Conservation (phyloP, 1,140 invertebrate genomes). For the Drosophila rufa region DNA sequence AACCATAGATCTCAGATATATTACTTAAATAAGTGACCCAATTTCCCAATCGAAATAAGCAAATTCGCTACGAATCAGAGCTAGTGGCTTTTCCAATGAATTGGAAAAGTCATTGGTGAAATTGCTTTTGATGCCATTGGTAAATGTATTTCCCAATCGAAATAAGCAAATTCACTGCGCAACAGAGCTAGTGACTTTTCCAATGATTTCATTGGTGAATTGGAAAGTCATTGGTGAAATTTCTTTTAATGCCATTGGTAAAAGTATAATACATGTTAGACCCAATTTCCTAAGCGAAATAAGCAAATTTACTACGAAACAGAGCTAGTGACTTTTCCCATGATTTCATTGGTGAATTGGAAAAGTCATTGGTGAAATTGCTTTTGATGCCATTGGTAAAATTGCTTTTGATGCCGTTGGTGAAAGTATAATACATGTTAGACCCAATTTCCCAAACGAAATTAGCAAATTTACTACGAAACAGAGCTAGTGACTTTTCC, state of each 20-base stretch:
- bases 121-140: too few relatives aligned
- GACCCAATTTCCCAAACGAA: too few relatives aligned
- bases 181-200: not conserved
- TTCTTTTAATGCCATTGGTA: too few relatives aligned
- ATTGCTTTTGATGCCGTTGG: too few relatives aligned
- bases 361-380: not conserved
- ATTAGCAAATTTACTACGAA: not conserved
- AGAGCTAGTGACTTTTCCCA: not conserved
- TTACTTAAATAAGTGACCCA: too few relatives aligned
- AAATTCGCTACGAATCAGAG: not conserved
- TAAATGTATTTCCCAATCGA: too few relatives aligned
- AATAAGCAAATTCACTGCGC: not conserved
- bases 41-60: not conserved
- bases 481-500: not conserved
- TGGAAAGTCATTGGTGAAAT: not conserved
- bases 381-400: not conserved
- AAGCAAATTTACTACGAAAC: not conserved
- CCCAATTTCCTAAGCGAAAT: not conserved
- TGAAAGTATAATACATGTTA: not conserved
- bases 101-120: slow-evolving; percentile 1
- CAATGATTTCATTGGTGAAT: not conserved
- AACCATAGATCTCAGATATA: not conserved
- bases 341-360: not conserved
- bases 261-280: not conserved
- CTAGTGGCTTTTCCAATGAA: not conserved